Conservation (phyloP, 2,797 vertebrate genomes). For the Parambassis ranga region DNA sequence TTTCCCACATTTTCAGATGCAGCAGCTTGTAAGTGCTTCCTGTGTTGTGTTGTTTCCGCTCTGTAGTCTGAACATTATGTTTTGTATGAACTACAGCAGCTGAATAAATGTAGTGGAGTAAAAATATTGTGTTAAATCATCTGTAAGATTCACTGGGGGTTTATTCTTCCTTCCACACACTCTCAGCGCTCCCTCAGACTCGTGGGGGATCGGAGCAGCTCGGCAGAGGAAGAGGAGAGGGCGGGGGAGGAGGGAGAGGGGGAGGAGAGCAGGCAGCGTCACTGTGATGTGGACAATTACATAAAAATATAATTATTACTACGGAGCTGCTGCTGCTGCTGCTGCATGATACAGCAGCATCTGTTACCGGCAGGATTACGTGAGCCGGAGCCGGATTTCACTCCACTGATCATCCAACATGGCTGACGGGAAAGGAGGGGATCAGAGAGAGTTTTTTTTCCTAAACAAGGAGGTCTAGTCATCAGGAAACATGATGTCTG, state of each 20-base stretch:
- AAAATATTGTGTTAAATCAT: too few relatives aligned
- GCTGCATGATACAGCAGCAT: slow-evolving; percentile 51
- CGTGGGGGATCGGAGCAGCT: slow-evolving; percentile 12
- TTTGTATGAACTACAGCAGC: too few relatives aligned
- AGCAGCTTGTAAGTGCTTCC: too few relatives aligned
- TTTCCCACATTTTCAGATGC: too few relatives aligned
- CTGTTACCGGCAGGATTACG: slow-evolving; percentile 35
- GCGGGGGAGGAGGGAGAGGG: background rate
- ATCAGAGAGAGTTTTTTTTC: background rate
- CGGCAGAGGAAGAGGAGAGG: background rate
- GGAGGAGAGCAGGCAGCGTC: slow-evolving; percentile 30
- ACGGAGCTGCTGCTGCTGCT: background rate
- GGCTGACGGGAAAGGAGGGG: slow-evolving; percentile 15
- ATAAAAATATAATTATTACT: slow-evolving; percentile 65
- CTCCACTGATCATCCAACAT: slow-evolving; percentile 36
- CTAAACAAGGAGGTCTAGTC: background rate
- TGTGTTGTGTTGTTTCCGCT: too few relatives aligned
- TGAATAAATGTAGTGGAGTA: too few relatives aligned
- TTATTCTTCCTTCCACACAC: background rate
- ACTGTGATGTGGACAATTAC: slow-evolving; percentile 63
- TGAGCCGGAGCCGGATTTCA: slow-evolving; percentile 7
- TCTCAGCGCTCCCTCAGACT: background rate
- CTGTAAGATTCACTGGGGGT: background rate
- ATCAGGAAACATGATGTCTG: background rate
- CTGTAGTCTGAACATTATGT: too few relatives aligned